Conservation (phyloP, 2,888 invertebrate species). For the Sepiola atlantica region DNA sequence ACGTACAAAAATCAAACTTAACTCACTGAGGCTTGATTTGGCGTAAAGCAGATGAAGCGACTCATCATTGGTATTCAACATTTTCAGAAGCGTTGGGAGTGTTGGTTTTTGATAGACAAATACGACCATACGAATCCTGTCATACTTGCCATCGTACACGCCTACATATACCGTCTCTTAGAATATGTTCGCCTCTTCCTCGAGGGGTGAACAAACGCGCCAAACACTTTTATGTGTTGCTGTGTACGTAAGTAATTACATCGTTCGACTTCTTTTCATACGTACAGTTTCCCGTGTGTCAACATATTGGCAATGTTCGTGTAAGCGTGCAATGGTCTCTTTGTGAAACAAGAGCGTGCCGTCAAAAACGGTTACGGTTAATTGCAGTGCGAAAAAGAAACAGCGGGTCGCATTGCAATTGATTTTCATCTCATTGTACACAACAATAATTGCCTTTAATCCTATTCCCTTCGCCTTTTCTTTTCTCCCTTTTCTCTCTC, state of each 20-base stretch:
- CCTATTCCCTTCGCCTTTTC: no score
- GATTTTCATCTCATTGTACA: not conserved
- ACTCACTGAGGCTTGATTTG: no score
- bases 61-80: no score
- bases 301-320: not conserved
- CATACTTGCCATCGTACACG: no score
- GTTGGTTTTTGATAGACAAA: no score
- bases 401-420: not conserved
- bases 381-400: not conserved
- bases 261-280: not conserved
- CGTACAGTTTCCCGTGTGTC: not conserved
- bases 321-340: not conserved
- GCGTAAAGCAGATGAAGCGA: no score
- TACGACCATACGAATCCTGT: no score
- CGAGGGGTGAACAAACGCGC: no score
- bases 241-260: conserved; percentile 20
- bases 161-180: no score
- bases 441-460: not conserved
- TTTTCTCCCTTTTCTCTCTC: not conserved
- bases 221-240: not conserved
- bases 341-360: not conserved
- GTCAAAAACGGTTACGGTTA: not conserved
- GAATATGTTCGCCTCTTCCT: no score
- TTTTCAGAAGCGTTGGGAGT: no score
- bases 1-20: no score